Evolutionary conservation across 2,113 vertebrate species (phyloP).

Genomic region (Gobiocypris rarus): DNA sequence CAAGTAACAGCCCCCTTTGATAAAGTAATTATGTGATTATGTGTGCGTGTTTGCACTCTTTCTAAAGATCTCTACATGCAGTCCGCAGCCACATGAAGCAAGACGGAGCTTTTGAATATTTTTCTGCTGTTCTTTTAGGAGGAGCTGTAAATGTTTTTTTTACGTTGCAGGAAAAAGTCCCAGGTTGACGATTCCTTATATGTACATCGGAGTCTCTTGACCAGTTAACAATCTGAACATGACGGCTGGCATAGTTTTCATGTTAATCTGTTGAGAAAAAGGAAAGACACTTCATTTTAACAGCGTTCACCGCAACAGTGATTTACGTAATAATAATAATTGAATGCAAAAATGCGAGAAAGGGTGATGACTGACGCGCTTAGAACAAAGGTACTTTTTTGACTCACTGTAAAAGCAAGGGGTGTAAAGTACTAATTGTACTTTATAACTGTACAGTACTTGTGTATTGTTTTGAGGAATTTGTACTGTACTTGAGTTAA

Average conservation of each 20-base stretch:
- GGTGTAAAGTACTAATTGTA: background rate
- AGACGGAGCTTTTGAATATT: slow-evolving; percentile 9
- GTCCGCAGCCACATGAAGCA: background rate
- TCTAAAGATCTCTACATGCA: slow-evolving; percentile 7
- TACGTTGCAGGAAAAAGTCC: background rate
- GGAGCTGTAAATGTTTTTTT: background rate
- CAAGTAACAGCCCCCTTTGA: background rate
- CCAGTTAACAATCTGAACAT: slow-evolving; percentile 98
- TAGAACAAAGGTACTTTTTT: background rate
- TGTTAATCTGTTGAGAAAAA: slow-evolving; percentile 86
- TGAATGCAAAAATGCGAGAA: background rate
- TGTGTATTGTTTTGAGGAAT: background rate
- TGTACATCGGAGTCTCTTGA: slow-evolving; percentile 96
- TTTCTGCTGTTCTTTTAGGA: background rate
- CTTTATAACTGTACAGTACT: background rate
- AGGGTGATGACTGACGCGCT: background rate
- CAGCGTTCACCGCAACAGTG: background rate
- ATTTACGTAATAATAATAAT: background rate
- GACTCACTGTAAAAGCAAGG: background rate
- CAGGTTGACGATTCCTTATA: slow-evolving; percentile 67
- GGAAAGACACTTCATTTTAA: slow-evolving; percentile 9
- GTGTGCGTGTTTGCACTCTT: background rate
- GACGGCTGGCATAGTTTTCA: slow-evolving; percentile 99
- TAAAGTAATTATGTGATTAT: background rate
- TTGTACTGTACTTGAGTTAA: background rate